These are phyloP conservation scores for Cyprinodon tularosa DNA, from an alignment of 2,113 vertebrate genomes.

Conservation along the genomic window DNA sequence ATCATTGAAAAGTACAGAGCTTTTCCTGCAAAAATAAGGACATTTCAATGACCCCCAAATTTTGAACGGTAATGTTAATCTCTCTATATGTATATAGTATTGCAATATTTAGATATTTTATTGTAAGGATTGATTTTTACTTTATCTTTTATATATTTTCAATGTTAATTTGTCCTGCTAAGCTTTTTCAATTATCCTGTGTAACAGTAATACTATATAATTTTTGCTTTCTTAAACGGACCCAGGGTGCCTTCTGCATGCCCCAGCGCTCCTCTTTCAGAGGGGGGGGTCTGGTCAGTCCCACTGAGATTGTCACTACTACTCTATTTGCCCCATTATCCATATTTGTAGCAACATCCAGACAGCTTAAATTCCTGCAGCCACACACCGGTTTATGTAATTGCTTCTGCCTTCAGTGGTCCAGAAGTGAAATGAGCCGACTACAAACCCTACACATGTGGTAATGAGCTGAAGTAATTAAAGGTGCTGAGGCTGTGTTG, in stretches of 20 bases:
- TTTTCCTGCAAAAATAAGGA: too few species aligned
- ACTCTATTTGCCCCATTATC: constrained; percentile 1
- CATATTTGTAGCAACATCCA: constrained; percentile 12
- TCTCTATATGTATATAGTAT: too few species aligned
- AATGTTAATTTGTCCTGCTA: neutral
- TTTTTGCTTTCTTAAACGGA: neutral
- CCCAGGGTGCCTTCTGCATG: neutral
- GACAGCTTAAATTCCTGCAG: neutral
- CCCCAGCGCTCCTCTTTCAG: too few species aligned
- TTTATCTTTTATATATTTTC: neutral
- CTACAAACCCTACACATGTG: constrained; percentile 32
- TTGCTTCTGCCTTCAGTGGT: constrained; percentile 37
- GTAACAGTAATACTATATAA: neutral
- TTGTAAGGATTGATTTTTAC: neutral
- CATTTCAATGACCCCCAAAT: too few species aligned
- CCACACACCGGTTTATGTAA: constrained; percentile 20
- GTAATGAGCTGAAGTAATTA: constrained; percentile 53
- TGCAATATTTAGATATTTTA: neutral
- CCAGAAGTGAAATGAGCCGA: constrained; percentile 56
- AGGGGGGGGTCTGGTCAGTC: too few species aligned
- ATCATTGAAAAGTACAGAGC: too few species aligned
- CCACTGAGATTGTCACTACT: neutral
- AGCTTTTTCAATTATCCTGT: neutral
- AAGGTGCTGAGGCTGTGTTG: constrained; percentile 4
- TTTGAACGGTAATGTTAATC: too few species aligned